A percentile compares a stretch with the other conserved stretches of the same genome.
Conservation (phyloP, 2,797 vertebrate species). For the Iguana delicatissima region DNA sequence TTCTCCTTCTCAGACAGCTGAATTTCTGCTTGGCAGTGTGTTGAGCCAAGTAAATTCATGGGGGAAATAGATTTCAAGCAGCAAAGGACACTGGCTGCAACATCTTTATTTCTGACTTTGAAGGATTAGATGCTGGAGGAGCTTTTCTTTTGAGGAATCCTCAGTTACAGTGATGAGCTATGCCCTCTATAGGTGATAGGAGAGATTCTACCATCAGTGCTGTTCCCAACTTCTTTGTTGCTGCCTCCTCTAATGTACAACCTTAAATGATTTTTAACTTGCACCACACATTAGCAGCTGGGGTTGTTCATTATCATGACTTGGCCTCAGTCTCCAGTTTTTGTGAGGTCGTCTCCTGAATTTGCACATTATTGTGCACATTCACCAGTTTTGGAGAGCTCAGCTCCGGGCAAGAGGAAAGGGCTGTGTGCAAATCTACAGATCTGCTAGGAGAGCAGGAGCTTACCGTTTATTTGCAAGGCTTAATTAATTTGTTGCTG, state of each 20-base stretch:
- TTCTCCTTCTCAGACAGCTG: background rate
- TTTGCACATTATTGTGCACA: no score
- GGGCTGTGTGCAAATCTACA: no score
- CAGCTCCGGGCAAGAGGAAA: no score
- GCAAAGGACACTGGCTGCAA: background rate
- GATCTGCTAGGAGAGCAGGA: no score
- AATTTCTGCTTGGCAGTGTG: background rate
- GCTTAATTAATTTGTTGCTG: no score
- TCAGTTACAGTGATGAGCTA: background rate
- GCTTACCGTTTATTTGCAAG: no score
- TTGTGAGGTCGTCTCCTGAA: no score
- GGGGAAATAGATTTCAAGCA: background rate
- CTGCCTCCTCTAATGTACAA: background rate
- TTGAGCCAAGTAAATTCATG: background rate
- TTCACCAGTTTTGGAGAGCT: no score
- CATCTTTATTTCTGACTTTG: background rate
- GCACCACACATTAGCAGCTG: conserved; percentile 60
- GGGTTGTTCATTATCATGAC: conserved; percentile 53
- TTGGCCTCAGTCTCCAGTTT: background rate
- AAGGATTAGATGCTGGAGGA: background rate
- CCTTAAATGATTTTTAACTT: background rate
- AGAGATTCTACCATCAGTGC: background rate
- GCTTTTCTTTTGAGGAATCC: background rate
- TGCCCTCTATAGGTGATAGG: no score
- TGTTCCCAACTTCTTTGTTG: background rate